Percentiles rank a stretch among this genome's conserved stretches.
Conservation (phyloP, 2,113 vertebrate genomes). For the Bostrychus sinensis region DNA sequence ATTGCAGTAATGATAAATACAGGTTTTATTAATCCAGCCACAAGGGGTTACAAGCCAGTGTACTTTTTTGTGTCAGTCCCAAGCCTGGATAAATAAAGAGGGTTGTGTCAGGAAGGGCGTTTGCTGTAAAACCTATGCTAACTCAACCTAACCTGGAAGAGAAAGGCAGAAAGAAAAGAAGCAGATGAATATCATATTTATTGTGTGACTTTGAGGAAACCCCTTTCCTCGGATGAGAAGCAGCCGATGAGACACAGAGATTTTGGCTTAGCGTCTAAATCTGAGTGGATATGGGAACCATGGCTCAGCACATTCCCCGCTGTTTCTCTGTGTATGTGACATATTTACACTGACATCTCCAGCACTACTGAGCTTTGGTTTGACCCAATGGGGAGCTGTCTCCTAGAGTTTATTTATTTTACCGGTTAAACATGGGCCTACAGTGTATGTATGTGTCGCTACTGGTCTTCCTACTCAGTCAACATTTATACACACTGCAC, state of each 20-base stretch:
- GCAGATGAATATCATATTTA: neutral
- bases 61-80: no score
- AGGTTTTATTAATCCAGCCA: no score
- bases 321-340: constrained; percentile 54
- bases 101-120: no score
- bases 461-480: constrained; percentile 10
- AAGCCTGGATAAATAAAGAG: no score
- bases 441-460: constrained; percentile 20
- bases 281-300: constrained; percentile 28
- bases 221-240: constrained; percentile 20
- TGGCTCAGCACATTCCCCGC: constrained; percentile 30
- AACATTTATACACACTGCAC: constrained; percentile 25
- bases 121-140: no score
- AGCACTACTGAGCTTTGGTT: constrained; percentile 35
- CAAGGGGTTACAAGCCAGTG: no score
- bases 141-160: no score
- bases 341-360: constrained; percentile 65
- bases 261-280: constrained; percentile 34
- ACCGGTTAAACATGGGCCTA: constrained; percentile 20
- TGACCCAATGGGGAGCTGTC: constrained; percentile 60
- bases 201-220: constrained; percentile 4
- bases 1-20: no score
- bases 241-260: constrained; percentile 27
- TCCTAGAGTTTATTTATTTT: constrained; percentile 53
- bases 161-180: no score